These are phyloP conservation scores for Melitaea cinxia DNA, from an alignment of 1,140 invertebrate genomes.

Conservation along the genomic window DNA sequence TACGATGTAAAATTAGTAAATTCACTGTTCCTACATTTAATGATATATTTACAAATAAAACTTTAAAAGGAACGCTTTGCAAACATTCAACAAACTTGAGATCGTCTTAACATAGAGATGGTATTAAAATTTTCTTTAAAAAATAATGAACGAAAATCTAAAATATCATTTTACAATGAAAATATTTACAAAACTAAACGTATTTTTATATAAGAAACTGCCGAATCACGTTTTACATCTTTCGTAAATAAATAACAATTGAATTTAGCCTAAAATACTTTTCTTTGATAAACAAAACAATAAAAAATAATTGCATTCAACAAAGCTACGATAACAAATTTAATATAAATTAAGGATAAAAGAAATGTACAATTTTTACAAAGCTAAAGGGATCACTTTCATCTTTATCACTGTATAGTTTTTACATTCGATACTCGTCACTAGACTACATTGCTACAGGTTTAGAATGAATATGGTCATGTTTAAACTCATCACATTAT, in stretches of 20 bases:
- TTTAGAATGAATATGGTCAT: conserved; percentile 3
- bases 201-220: conserved; percentile 49
- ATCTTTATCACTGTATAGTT: conserved; percentile 67
- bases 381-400: conserved; percentile 73
- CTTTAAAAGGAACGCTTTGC: conserved; percentile 81
- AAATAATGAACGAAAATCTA: conserved; percentile 72
- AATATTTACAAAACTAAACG: conserved; percentile 72
- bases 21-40: conserved; percentile 78
- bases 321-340: conserved; percentile 81
- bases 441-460: conserved; percentile 10
- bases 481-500: conserved; percentile 17
- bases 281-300: conserved; percentile 80
- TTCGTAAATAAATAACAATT: conserved; percentile 81
- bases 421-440: conserved; percentile 46
- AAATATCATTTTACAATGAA: conserved; percentile 59
- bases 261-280: conserved; percentile 81
- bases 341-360: conserved; percentile 81
- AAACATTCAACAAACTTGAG: conserved; percentile 82
- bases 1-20: conserved; percentile 71
- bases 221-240: conserved; percentile 74
- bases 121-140: conserved; percentile 75
- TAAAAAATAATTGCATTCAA: conserved; percentile 81
- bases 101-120: conserved; percentile 81
- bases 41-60: conserved; percentile 81
- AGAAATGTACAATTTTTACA: conserved; percentile 79